Evolutionary conservation across 37 sponge, comb jelly and placozoan species (phyloP).

Genomic region (Theonella swinhoei): DNA sequence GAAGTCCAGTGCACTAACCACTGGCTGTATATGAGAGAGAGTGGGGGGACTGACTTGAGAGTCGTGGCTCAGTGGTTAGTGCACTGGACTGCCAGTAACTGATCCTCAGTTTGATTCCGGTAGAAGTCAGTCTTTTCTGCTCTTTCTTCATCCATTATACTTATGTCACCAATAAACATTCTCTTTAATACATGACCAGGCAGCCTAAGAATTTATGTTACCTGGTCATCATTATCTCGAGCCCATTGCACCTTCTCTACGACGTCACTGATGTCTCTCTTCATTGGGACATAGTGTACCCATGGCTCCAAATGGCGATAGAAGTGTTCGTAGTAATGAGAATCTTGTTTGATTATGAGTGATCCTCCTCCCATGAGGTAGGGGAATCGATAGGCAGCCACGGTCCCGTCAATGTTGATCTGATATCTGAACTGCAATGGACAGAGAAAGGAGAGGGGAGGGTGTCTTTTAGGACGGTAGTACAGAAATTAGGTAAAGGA

Average conservation of each 20-base stretch:
- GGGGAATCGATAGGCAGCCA: slow-evolving; percentile 95
- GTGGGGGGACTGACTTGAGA: too few species aligned
- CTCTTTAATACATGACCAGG: too few species aligned
- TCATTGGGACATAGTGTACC: slow-evolving; percentile 94
- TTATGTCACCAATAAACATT: too few species aligned
- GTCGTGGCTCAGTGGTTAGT: too few species aligned
- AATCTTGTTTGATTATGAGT: slow-evolving; percentile 97
- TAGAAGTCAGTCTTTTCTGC: too few species aligned
- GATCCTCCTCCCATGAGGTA: slow-evolving; percentile 89
- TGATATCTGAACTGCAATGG: slow-evolving; percentile 95
- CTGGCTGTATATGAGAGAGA: too few species aligned
- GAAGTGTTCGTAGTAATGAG: slow-evolving; percentile 96
- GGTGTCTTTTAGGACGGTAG: too few species aligned
- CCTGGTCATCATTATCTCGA: slow-evolving; percentile 74
- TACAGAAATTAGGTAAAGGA: not conserved
- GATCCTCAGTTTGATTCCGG: too few species aligned
- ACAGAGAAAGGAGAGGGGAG: not conserved
- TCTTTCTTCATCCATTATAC: too few species aligned
- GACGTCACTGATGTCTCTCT: slow-evolving; percentile 84
- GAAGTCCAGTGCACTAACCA: too few species aligned
- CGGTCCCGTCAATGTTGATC: slow-evolving; percentile 96
- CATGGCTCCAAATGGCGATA: slow-evolving; percentile 88
- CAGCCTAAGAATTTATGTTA: slow-evolving; percentile 7
- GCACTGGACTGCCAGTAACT: too few species aligned
- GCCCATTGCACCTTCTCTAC: slow-evolving; percentile 91